Evolutionary conservation across 2,113 vertebrate species (phyloP).

Genomic region (Steatornis caripensis): DNA sequence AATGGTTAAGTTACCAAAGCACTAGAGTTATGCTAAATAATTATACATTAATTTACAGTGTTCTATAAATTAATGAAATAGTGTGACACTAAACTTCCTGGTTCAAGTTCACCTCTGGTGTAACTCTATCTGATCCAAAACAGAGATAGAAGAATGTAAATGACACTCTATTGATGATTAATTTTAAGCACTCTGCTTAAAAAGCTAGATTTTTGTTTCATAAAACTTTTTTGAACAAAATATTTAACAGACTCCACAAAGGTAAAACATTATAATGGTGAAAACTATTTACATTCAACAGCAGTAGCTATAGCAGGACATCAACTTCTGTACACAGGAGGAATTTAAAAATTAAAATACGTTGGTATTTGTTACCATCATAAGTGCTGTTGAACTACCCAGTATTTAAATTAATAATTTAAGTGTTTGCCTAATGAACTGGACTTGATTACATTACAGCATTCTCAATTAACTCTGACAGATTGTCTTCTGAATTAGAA

Average conservation of each 20-base stretch:
- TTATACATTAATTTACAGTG: not conserved
- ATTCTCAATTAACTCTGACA: constrained; percentile 82
- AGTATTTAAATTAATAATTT: constrained; percentile 82
- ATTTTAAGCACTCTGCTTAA: not conserved
- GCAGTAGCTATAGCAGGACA: not conserved
- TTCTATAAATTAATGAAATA: not conserved
- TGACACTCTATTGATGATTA: not conserved
- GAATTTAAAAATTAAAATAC: constrained; percentile 25
- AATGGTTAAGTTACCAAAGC: not conserved
- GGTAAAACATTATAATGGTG: not conserved
- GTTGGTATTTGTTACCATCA: constrained; percentile 57
- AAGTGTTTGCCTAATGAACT: constrained; percentile 81
- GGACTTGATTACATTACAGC: constrained; percentile 78
- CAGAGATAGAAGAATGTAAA: not conserved
- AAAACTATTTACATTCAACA: not conserved
- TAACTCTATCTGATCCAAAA: not conserved
- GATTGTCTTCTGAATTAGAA: constrained; percentile 68
- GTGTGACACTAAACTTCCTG: not conserved
- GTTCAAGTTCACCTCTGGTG: not conserved
- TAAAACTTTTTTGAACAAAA: not conserved
- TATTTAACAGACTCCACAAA: not conserved
- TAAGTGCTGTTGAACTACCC: constrained; percentile 76
- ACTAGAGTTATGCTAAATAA: not conserved
- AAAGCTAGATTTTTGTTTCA: not conserved
- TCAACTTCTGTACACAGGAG: not conserved